phyloP scores from a whole-genome alignment of 2,113 vertebrate species.

The Marcusenius ussheri region DNA sequence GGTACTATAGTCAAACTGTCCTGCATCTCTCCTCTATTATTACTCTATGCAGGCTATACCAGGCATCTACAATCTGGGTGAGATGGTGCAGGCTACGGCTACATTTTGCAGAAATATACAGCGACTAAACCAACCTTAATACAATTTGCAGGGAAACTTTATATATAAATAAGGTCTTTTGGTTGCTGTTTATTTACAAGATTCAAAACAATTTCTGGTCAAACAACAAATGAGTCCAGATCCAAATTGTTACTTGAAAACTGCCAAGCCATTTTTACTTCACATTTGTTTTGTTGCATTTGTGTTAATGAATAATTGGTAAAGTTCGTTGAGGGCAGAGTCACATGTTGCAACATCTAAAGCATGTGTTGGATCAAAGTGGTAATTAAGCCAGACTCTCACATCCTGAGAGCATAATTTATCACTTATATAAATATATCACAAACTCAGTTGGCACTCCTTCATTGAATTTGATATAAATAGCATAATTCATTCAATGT shows the following conservation, averaged over 20 bases:
- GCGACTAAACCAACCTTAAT: not conserved
- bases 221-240: conserved; percentile 19
- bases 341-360: conserved; percentile 30
- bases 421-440: conserved; percentile 33
- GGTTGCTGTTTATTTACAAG: not conserved
- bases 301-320: conserved; percentile 34
- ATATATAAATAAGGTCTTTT: not conserved
- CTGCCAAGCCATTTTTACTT: not conserved
- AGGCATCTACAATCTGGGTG: not conserved
- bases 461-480: conserved; percentile 28
- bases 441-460: conserved; percentile 9
- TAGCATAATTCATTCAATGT: conserved; percentile 25
- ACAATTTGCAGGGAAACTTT: not conserved
- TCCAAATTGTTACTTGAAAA: conserved; percentile 8
- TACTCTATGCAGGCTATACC: not conserved
- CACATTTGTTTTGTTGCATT: conserved; percentile 14
- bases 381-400: conserved; percentile 36
- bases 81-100: not conserved
- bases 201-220: conserved; percentile 12
- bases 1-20: not conserved
- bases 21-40: not conserved
- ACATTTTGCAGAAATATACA: not conserved
- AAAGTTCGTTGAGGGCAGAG: conserved; percentile 24
- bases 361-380: conserved; percentile 34
- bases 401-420: conserved; percentile 37